Conservation (phyloP, 2,888 invertebrate species). For the Aethes cnicana region DNA sequence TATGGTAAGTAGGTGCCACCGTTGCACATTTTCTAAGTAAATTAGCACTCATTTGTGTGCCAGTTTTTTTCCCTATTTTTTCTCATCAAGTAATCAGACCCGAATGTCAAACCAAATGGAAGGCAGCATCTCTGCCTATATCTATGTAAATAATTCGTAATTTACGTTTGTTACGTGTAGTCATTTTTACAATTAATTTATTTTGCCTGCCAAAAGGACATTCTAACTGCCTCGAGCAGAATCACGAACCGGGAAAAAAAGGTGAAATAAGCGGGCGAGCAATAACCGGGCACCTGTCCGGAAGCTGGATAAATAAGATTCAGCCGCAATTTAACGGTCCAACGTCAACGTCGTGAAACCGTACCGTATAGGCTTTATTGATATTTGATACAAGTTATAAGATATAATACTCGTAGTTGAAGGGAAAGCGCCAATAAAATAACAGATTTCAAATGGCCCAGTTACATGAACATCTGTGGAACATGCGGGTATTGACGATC, state of each 20-base stretch:
- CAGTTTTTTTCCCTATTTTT: too few relatives aligned
- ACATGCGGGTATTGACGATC: too few relatives aligned
- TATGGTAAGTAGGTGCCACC: too few relatives aligned
- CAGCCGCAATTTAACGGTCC: slow-evolving; percentile 10
- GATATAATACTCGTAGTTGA: background rate
- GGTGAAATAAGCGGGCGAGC: slow-evolving; percentile 6
- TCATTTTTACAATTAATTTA: background rate
- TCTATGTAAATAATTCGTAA: background rate
- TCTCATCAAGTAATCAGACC: too few relatives aligned
- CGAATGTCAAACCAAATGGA: background rate
- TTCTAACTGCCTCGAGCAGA: background rate
- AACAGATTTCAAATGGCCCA: too few relatives aligned
- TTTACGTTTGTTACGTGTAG: too few relatives aligned
- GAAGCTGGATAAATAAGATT: background rate
- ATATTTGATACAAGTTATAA: slow-evolving; percentile 16
- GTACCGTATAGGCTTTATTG: background rate
- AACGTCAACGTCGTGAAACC: slow-evolving; percentile 10
- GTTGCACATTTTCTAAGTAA: too few relatives aligned
- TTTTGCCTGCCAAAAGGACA: background rate
- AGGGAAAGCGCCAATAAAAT: too few relatives aligned
- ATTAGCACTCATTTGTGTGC: too few relatives aligned
- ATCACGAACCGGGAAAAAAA: background rate
- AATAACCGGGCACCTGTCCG: slow-evolving; percentile 14
- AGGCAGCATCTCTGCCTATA: background rate
- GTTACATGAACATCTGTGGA: too few relatives aligned